Percentiles rank a stretch among this genome's conserved stretches.
These are phyloP conservation scores for Hyla sarda DNA, from an alignment of 2,113 vertebrate genomes.

Conservation along the genomic window DNA sequence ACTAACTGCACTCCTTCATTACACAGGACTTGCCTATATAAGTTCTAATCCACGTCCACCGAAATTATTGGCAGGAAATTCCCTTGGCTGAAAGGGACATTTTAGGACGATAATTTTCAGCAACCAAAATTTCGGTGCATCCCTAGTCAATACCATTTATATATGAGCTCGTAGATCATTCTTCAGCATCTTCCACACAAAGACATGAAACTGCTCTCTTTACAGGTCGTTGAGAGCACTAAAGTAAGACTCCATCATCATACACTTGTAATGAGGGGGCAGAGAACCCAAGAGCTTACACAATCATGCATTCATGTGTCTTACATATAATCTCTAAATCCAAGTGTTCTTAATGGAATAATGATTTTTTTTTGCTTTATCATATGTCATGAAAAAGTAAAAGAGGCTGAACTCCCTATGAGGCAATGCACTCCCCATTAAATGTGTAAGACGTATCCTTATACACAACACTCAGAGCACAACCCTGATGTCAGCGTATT, in stretches of 20 bases:
- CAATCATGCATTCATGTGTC: background rate
- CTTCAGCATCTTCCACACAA: no score
- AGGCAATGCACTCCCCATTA: background rate
- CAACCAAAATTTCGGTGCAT: no score
- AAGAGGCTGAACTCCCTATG: background rate
- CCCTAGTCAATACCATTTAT: no score
- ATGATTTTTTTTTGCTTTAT: background rate
- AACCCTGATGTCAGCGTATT: conserved; percentile 23
- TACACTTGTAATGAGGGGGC: no score
- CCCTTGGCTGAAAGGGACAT: no score
- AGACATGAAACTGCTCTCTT: background rate
- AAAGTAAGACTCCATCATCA: no score
- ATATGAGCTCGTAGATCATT: no score
- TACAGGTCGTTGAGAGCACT: background rate
- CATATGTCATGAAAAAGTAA: background rate
- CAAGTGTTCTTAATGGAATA: background rate
- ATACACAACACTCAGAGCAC: conserved; percentile 12
- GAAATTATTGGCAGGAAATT: no score
- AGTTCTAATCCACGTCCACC: no score
- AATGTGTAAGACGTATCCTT: background rate
- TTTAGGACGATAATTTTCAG: no score
- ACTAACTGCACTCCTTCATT: no score
- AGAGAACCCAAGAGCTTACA: background rate
- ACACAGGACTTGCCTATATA: no score
- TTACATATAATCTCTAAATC: background rate